Percentiles rank a stretch among this genome's conserved stretches.
These are phyloP conservation scores for Amphipoea lucens DNA, from an alignment of 2,888 invertebrate genomes.

Conservation along the genomic window DNA sequence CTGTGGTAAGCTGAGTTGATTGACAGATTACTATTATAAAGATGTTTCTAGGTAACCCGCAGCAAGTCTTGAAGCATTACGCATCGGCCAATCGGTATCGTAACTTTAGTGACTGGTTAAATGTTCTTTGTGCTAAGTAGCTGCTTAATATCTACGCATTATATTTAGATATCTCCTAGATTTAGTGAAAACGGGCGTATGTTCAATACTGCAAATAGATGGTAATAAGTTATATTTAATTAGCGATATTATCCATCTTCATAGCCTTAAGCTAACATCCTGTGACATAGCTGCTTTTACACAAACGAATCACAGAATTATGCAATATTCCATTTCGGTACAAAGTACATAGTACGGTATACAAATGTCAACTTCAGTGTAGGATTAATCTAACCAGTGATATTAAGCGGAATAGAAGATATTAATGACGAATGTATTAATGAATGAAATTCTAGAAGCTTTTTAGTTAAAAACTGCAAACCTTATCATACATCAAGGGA, in stretches of 20 bases:
- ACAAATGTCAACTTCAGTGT: slow-evolving; percentile 25
- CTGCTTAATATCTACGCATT: too few relatives aligned
- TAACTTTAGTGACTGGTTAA: too few relatives aligned
- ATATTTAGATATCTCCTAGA: too few relatives aligned
- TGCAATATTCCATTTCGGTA: slow-evolving; percentile 26
- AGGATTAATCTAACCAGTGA: neutral
- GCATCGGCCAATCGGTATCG: too few relatives aligned
- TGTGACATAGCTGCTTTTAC: neutral
- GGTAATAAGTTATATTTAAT: neutral
- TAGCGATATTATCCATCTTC: neutral
- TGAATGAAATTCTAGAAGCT: neutral
- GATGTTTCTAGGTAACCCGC: too few relatives aligned
- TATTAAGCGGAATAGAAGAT: neutral
- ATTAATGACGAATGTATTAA: neutral
- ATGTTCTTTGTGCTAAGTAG: too few relatives aligned
- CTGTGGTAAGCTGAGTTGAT: too few relatives aligned
- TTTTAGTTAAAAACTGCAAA: neutral
- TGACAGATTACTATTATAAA: too few relatives aligned
- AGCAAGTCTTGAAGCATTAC: neutral
- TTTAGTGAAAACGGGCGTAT: too few relatives aligned
- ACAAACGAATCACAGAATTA: slow-evolving; percentile 28
- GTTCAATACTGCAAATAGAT: neutral
- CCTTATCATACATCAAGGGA: neutral
- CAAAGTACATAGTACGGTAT: slow-evolving; percentile 16
- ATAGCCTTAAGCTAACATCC: neutral